Base-by-base conservation (phyloP, 2,888 invertebrate species). In the Panzeria rudis region DNA sequence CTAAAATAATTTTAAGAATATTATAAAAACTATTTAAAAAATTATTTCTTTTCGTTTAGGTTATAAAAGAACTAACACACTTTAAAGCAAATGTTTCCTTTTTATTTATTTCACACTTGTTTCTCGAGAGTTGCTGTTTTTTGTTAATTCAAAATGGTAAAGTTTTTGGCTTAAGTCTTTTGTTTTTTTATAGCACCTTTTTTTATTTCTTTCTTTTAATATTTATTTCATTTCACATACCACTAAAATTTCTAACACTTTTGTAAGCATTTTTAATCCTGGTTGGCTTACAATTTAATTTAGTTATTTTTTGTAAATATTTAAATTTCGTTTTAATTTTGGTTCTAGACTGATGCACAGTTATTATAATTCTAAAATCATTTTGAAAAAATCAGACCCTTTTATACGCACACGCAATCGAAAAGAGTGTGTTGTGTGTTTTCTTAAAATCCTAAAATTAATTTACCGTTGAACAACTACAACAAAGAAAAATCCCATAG, bases 331-430 rank as follows among this genome's bases (percentile, higher is more conserved):
- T 66, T 47, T 23, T 59, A 52, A 32, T n/a, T 13, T 29, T 73
- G n/a, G 78, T 79, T 85, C 85, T 83, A 59, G 25, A 13, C 64
- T 20, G 71, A n/a, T 56, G 79, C 47, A 66, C 78, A n/a, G 82
- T 71, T 79, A 11, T 54, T 44, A 8, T 20, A 71, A 66, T 82
- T 85, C 78, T 85, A 85, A 85, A 75, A 56, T 4, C 15, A 15
- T 56, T 75, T 44, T 20, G 6, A 47, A 41, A 32, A 50, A 35
- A 17, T 20, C 23, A 20, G 13, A 35, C 20, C 29, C 75, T 82
- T 85, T 79, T 85, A 85, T 85, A 85, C 38, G n/a, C n/a, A 44
- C 73, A 64, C 47, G 83, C 82, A 76, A 68, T 38, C 13, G 9
- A 41, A 56, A 41, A 54, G 1, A 69, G 2, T 2, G 1, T n/a